Evolutionary conservation across 64 coral and sea anemone genomes (phyloP), one percentile per base, ranked within the genome.

Genomic region (Trachythela sp.): DNA sequence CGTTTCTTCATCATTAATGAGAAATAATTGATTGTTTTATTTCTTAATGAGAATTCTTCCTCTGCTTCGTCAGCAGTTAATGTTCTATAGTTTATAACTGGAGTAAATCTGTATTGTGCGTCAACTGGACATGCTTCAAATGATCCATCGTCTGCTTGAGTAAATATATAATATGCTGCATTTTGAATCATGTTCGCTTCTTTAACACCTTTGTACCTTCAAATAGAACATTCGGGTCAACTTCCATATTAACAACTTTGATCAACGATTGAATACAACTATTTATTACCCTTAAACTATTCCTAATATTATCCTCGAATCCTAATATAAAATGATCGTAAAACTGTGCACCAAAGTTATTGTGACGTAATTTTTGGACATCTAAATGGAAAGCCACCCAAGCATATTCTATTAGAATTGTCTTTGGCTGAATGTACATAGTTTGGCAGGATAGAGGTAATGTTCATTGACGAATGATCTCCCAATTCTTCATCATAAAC

Each of bases 1-100:
- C 96, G 77, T 84, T 99, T 99, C 59, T 99, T 99, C 18, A 99
- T 92, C 96, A 99, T 99, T 1, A 99, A 60, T 39, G 96, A 99
- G 83, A 99, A 99, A 72, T 91, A 99, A 84, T 99, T 99, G 24
- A 99, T 93, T 64, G 91, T 99, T 54, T 89, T 99, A 52, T 99
- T 94, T 41, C 96, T 89, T 34, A 90, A 87, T 9, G 58, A 83
- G 80, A 95, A 99, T 48, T 99, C 96, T 88, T 99, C 96, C 36
- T 99, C 96, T 34, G 91, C 96, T n/a, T 99, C 96, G 41, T 99
- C 96, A 36, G 91, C 94, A 51, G 93, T 99, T 70, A 99, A 85
- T 9, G 96, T 99, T 40, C 88, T 83, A 80, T 99, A 95, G 22
- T 83, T 94, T 24, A 99, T 99, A 40, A 94, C 88, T 52, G 92